These are phyloP conservation scores for Pseudoips prasinana DNA, from an alignment of 2,888 invertebrate species.

Conservation along the genomic window DNA sequence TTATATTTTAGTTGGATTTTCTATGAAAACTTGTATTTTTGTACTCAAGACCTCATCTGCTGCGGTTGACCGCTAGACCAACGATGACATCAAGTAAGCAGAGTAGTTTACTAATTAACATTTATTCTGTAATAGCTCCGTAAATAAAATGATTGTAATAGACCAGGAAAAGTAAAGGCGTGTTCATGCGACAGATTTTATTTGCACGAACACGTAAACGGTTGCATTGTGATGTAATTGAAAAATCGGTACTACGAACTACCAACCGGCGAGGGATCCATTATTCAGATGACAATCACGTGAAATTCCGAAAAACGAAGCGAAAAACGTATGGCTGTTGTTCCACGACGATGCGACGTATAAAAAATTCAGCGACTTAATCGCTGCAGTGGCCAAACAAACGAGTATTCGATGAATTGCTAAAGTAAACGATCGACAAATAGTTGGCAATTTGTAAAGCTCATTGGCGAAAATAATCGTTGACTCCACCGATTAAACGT, in stretches of 20 bases:
- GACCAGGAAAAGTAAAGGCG: too few relatives aligned
- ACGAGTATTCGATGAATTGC: conserved; percentile 50
- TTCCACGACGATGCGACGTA: conserved; percentile 62
- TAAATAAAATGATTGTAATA: too few relatives aligned
- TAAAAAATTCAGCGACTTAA: conserved; percentile 76
- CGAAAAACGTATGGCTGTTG: conserved; percentile 69
- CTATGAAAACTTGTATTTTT: too few relatives aligned
- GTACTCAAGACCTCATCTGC: too few relatives aligned
- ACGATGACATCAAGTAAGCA: too few relatives aligned
- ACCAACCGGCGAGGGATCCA: conserved; percentile 52
- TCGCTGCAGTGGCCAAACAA: conserved; percentile 66
- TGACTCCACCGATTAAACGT: conserved; percentile 9
- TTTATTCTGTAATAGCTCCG: too few relatives aligned
- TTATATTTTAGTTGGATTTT: too few relatives aligned
- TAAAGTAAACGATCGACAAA: conserved; percentile 51
- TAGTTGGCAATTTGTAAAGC: conserved; percentile 60
- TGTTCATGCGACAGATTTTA: conserved; percentile 11
- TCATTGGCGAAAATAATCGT: conserved; percentile 36
- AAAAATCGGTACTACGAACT: conserved; percentile 69
- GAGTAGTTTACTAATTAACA: too few relatives aligned
- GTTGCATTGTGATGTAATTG: conserved; percentile 74
- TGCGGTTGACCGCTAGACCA: too few relatives aligned
- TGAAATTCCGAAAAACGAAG: conserved; percentile 73
- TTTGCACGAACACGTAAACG: conserved; percentile 31
- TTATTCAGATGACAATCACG: conserved; percentile 77